Base-by-base conservation (phyloP, 2,888 invertebrate species). In the Apodemia mormo region DNA sequence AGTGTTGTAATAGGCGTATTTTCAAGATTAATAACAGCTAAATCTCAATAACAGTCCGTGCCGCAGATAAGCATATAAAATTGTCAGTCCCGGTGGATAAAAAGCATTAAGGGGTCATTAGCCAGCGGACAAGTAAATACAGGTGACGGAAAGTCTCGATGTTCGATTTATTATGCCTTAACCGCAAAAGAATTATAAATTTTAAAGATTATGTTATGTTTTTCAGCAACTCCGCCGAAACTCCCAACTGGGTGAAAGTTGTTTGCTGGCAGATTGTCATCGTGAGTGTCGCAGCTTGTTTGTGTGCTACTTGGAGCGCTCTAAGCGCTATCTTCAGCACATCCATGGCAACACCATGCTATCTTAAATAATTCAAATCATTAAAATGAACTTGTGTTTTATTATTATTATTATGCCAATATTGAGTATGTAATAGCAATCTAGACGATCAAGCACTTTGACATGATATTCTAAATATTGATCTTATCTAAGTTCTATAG, bases 261-360 rank as follows among this genome's bases (percentile, higher is more conserved):
- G 92, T 95, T 73, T 93, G 96, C 82, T 95, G 95, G 92, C 94
- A 95, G 79, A 86, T 95, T 72, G 94, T 96, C 14, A 78, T 90
- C 0, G 82, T 96, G 68, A 96, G 96, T 2, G 76, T 94, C 2
- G 77, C 94, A 14, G 96, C 95, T 9, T 95, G 95, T 10, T 76
- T 92, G 7, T 94, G 94, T 0, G 92, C 95, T 3, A 95, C 96
- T 1, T 95, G 94, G 82, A 95, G 94, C 73, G 95, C 96, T 1
- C 75, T 95, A 65, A 83, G 86, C 73, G 92, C 94, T 71, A 94
- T 95, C 74, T 94, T 95, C 79, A 86, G 89, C 80, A 89, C 89
- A 1, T 78, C 90, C 1, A 85, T 85, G 75, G 88, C 85, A 2
- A 81, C 78, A 7, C 92, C 92, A 0, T 92, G 92, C 80, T 92